Base-by-base conservation (phyloP, 2,888 invertebrate species). In the Lithosia quadra region DNA sequence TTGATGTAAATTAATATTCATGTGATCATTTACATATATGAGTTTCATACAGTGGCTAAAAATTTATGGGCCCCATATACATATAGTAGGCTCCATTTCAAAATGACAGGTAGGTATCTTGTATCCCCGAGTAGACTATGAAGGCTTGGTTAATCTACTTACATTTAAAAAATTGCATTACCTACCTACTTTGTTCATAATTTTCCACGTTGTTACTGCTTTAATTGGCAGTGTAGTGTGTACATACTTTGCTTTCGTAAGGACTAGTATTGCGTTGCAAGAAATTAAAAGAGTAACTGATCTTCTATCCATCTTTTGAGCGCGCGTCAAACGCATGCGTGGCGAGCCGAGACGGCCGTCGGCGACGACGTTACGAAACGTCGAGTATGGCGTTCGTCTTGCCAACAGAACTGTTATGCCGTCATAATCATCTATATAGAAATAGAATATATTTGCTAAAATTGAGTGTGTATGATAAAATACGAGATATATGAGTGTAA, bases 381-480 rank as follows among this genome's bases (percentile, higher is more conserved):
- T 34, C 13, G 61, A 43, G 21, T 53, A 22, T 70, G 63, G 69
- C 61, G 71, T 63, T 77, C 76, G 73, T 71, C 63, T 73, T 78
- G 78, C 76, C 81, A 81, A 74, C 71, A 66, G 74, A 75, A 71
- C 63, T 72, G 69, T 75, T 67, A 66, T 76, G 73, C 71, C 69
- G 78, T 77, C 75, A 78, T 76, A 72, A 74, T 74, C 57, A 65
- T 73, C 71, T 74, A 68, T 60, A 61, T 73, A n/a, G n/a, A n/a
- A n/a, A n/a, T n/a, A n/a, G n/a, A n/a, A 76, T 72, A 72, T 78
- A 74, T 78, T 76, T 75, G 72, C 72, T 65, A 71, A 75, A 82
- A 80, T 80, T 80, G 73, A 77, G 73, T 68, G n/a, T 28, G n/a
- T 21, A 21, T 33, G 18, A n/a, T 58, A 39, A 22, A 60, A 13